A percentile compares a stretch with the other conserved stretches of the same genome.
Conservation (phyloP, 1,140 invertebrate genomes). For the Caenorhabditis latens region DNA sequence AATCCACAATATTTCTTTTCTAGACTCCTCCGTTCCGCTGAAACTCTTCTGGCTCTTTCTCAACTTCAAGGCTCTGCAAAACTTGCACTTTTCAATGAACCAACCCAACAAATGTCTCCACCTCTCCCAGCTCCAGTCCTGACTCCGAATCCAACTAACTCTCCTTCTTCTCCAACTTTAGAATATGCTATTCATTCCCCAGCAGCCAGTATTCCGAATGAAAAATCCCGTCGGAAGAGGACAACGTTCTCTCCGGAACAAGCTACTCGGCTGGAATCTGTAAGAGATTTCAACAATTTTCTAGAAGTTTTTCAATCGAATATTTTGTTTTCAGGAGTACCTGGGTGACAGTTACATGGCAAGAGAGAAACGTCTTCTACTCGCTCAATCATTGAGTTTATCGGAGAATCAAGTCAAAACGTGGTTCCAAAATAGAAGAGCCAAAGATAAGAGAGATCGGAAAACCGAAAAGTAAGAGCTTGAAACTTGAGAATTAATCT, state of each 20-base stretch:
- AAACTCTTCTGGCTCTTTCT: background rate
- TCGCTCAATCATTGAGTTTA: slow-evolving; percentile 61
- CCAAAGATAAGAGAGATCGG: slow-evolving; percentile 85
- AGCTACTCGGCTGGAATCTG: background rate
- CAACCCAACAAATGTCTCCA: background rate
- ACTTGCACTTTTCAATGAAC: background rate
- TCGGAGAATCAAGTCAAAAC: slow-evolving; percentile 86
- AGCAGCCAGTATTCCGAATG: background rate
- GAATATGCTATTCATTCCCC: slow-evolving; percentile 20
- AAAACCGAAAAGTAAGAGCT: slow-evolving; percentile 17
- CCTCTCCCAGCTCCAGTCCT: background rate
- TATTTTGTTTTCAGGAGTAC: slow-evolving; percentile 64
- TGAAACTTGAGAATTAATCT: background rate
- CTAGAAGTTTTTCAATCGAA: background rate
- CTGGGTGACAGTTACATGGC: slow-evolving; percentile 62
- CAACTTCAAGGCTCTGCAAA: background rate
- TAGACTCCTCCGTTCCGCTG: too few relatives aligned
- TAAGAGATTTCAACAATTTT: background rate
- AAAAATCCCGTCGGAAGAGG: slow-evolving; percentile 26
- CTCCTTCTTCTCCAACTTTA: background rate
- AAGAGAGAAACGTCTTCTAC: slow-evolving; percentile 42
- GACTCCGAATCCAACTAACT: background rate
- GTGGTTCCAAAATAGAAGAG: slow-evolving; percentile 95
- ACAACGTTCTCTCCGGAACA: slow-evolving; percentile 42
- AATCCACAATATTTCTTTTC: too few relatives aligned